Evolutionary conservation across 2,888 invertebrate genomes (phyloP), one percentile per base, ranked within the genome.

Genomic region (Spodoptera picta): DNA sequence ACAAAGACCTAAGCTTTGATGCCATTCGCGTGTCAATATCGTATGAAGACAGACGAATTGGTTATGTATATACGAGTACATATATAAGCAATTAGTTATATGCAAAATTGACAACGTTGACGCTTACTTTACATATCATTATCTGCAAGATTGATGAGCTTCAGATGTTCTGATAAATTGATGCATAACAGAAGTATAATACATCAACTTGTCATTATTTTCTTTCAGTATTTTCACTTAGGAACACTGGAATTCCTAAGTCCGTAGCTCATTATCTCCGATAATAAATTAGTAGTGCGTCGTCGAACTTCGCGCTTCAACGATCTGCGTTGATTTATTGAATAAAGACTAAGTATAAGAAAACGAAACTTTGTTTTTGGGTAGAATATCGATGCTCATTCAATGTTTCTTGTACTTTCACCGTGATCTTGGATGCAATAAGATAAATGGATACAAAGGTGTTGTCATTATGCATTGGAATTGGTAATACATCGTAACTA

Each of bases 201-300:
- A 36, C 46, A 68, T 76, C 68, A 65, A 56, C 3, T 14, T 61
- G 61, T 58, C 69, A 3, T 42, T 49, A 43, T n/a, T 60, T 57
- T 69, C 53, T 62, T 64, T 59, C 23, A 60, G 51, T 46, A 61
- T 64, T 77, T 77, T 75, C 76, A 73, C 79, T 63, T 50, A 62
- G 59, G 64, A 60, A 59, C 55, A 48, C 46, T 57, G 27, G 19
- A 57, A 75, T 70, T 70, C 50, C 47, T 63, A 45, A 57, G 53
- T 63, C 19, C 31, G 43, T 24, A 67, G 51, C 55, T 58, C 12
- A 58, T 63, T 64, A 70, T 43, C 12, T 45, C 41, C 27, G 43
- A 69, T 62, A 58, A 77, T 71, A 65, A 69, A 66, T 69, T 11
- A 55, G 43, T 50, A 50, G 47, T 60, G 44, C 58, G 53, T 57